phyloP scores from a whole-genome alignment of 2,113 vertebrate genomes.

The Natator depressus region DNA sequence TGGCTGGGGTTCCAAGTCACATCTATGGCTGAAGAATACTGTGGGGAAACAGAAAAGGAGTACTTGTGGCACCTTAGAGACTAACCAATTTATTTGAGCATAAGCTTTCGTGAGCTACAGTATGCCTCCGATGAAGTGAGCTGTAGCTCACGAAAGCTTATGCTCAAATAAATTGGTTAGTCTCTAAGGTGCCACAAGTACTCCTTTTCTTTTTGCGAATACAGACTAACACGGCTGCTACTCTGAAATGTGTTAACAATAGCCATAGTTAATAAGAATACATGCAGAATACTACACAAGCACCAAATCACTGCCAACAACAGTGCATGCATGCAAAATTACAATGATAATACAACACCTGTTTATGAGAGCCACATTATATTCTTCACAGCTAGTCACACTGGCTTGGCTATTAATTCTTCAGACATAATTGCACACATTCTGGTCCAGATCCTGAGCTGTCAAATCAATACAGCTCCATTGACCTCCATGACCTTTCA shows the following conservation, averaged over 20 bases:
- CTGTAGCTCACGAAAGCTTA: no score
- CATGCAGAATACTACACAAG: background rate
- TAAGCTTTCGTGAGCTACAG: no score
- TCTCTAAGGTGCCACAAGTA: no score
- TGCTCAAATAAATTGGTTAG: no score
- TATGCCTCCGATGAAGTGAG: no score
- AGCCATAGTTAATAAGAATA: background rate
- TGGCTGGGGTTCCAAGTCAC: no score
- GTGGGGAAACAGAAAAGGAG: no score
- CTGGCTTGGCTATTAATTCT: background rate
- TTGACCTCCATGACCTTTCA: background rate
- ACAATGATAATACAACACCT: background rate
- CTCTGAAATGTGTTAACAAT: background rate
- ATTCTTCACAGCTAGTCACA: background rate
- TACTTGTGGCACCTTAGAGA: no score
- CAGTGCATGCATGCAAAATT: background rate
- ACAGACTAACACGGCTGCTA: no score
- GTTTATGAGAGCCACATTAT: fast-evolving
- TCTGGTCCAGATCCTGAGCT: background rate
- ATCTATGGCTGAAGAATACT: no score
- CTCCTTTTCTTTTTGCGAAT: no score
- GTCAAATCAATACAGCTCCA: background rate
- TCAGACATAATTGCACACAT: background rate
- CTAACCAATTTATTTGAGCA: no score
- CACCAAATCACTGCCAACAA: background rate